Base-by-base conservation (phyloP, 1,140 invertebrate genomes). In the Scaptomyza graminum region DNA sequence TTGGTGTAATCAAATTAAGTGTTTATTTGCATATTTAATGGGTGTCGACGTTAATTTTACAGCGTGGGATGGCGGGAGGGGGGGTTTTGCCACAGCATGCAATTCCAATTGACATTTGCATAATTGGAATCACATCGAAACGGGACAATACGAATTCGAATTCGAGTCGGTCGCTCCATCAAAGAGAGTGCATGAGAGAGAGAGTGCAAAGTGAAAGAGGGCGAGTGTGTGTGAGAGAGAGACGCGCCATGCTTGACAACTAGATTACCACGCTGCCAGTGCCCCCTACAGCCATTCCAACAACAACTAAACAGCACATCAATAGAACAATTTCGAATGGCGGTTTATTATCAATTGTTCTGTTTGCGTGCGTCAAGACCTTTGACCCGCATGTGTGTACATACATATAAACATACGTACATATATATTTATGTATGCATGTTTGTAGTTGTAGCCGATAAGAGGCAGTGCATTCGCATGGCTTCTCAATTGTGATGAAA, bases 1-100 rank as follows among this genome's bases (percentile, higher is more conserved):
- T 73, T 76, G 62, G 44, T 67, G 52, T 73, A 76, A 76, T 76
- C 69, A 73, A 72, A 76, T 72, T 62, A 76, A 73, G 28, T 52
- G 52, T 69, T 57, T 62, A 74, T 69, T 74, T 69, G 66, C 71
- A 74, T 74, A 56, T 51, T 25, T 18, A 68, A 68, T 69, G 51
- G 51, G 62, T 72, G 50, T 39, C 67, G 77, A 60, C 60, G 8
- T 9, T 34, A 34, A 34, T 34, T 34, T 6, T 60, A 44, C 50
- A 65, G 41, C 47, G 41, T 47, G 60, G 28, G 18, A 0, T 1
- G 4, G 57, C 4, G 31, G 51, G 43, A 3, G 5, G 37, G 13
- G 15, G 16, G 64, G 41, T 9, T 1, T 18, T 22, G 18, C 18
- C 11, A 7, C 31, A 44, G 34, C 18, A 46, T 72, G 46, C 62